Conservation (phyloP, 2,888 invertebrate genomes). For the Eupithecia abbreviata region DNA sequence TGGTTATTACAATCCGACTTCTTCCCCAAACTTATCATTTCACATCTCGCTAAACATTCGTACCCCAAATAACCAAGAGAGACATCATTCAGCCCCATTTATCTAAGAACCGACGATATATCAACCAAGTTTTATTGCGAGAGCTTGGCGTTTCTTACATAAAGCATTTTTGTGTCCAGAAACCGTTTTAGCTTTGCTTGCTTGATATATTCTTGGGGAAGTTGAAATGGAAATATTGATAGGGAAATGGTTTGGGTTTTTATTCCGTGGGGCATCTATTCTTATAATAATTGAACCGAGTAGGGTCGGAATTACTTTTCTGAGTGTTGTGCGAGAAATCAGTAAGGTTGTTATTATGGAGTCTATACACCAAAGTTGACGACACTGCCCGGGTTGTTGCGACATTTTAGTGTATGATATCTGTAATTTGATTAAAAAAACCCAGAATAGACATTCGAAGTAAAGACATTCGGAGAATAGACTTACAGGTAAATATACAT, state of each 20-base stretch:
- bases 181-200: conserved; percentile 21
- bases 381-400: neutral
- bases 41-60: conserved; percentile 21
- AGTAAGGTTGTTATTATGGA: neutral
- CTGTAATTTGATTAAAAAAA: too few relatives aligned
- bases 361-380: neutral
- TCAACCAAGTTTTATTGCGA: conserved; percentile 37
- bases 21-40: conserved; percentile 8
- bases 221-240: conserved; percentile 18
- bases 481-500: too few relatives aligned
- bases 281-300: neutral
- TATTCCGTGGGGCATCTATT: conserved; percentile 5
- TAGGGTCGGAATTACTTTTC: neutral
- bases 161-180: conserved; percentile 35
- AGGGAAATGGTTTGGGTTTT: conserved; percentile 14
- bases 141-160: conserved; percentile 29
- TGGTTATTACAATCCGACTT: conserved; percentile 1
- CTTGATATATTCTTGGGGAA: conserved; percentile 14
- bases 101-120: conserved; percentile 36
- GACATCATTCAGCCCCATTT: conserved; percentile 34
- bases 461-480: too few relatives aligned
- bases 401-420: neutral
- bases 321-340: neutral
- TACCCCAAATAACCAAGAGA: conserved; percentile 23
- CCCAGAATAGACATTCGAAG: too few relatives aligned